A percentile compares a stretch with the other conserved stretches of the same genome.
These are phyloP conservation scores for Camponotus pennsylvanicus DNA, from an alignment of 1,140 invertebrate species.

Conservation along the genomic window DNA sequence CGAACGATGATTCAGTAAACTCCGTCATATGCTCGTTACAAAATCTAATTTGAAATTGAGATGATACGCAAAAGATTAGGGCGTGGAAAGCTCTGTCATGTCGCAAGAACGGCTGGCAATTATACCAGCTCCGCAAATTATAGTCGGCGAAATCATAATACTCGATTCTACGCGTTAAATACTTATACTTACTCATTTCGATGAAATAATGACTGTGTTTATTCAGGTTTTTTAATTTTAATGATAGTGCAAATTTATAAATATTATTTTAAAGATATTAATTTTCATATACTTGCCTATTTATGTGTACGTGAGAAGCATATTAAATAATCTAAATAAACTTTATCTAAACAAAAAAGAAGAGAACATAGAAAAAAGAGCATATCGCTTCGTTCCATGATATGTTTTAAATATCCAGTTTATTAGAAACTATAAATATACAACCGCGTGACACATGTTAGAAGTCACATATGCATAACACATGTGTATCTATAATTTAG, in stretches of 20 bases:
- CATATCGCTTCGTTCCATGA: background rate
- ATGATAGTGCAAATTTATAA: background rate
- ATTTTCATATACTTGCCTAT: background rate
- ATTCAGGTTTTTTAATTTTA: background rate
- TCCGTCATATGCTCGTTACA: slow-evolving; percentile 52
- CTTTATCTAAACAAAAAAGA: background rate
- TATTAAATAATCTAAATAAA: background rate
- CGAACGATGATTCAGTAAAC: slow-evolving; percentile 46
- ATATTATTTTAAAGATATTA: background rate
- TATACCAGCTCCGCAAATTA: slow-evolving; percentile 26
- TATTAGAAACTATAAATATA: slow-evolving; percentile 62
- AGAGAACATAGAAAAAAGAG: background rate
- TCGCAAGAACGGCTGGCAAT: slow-evolving; percentile 25
- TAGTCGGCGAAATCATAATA: background rate
- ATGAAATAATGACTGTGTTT: slow-evolving; percentile 21
- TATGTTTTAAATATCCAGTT: slow-evolving; percentile 77
- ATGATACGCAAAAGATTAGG: slow-evolving; percentile 46
- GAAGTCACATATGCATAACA: too few species aligned
- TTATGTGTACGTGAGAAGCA: background rate
- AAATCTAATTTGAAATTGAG: slow-evolving; percentile 62
- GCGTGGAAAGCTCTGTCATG: slow-evolving; percentile 44
- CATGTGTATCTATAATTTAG: background rate
- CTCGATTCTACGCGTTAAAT: background rate
- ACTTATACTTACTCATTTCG: background rate
- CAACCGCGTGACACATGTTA: too few species aligned